Base-by-base conservation (phyloP, 2,797 vertebrate genomes). In the Pseudochirops corinnae region DNA sequence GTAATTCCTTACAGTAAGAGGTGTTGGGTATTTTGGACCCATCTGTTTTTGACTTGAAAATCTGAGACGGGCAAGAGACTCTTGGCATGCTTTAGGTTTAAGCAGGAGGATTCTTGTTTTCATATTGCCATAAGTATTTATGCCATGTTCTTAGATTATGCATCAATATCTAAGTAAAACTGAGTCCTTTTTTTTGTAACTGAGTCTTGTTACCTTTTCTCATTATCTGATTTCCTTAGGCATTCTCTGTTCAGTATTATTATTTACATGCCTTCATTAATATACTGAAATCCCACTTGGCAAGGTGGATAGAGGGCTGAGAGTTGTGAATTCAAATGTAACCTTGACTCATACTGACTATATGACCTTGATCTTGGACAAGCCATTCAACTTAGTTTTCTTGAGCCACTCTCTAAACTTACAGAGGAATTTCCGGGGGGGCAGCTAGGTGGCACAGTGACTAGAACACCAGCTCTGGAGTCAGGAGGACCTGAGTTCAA, bases 131-230 rank as follows among this genome's bases (percentile, higher is more conserved):
- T 26, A 74, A 74, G 33, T n/a, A 0, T 92, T 93, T 3, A 53
- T 93, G 56, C 7, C 2, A 90, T 92, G 52, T 0, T 90, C 0
- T 95, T 92, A 56, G 5, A 7, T 16, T 39, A 91, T 39, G 16
- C 28, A 56, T 90, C 21, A 53, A 93, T 58, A 60, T 4, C 56
- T 91, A 52, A 50, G 31, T 91, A 56, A 97, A 93, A 60, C 96
- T 60, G 52, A 55, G 16, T 28, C 67, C 5, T 14, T 96, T 74
- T 93, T 96, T 74, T 94, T 0, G 29, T 91, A 56, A 50, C 90
- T 93, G 57, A 90, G 67, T 82, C 18, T 82, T 82, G 4, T 0
- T 52, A 39, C 92, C 93, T 53, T 1, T 93, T 96, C 94, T 13
- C 5, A 21, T 57, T 94, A 39, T 18, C 94, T 92, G 33, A 1